Evolutionary conservation across 1,140 invertebrate genomes (phyloP).

Genomic region (Pectinophora gossypiella): DNA sequence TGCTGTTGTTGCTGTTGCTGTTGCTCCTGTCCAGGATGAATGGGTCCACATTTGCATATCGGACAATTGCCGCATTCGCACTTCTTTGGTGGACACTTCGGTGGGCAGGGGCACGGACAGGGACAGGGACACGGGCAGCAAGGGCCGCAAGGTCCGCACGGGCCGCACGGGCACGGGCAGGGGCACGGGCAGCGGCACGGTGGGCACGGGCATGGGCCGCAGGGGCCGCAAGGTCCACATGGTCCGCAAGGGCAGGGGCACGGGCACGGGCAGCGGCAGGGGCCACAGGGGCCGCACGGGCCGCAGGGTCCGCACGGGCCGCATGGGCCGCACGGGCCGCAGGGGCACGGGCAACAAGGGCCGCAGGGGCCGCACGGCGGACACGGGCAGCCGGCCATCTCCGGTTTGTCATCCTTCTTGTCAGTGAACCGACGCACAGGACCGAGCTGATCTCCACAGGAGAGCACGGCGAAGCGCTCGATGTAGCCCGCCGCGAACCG

Average conservation of each 20-base stretch:
- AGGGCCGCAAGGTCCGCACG: slow-evolving; percentile 11
- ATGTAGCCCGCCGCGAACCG: neutral
- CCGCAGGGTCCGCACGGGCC: slow-evolving; percentile 11
- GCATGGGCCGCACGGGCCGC: slow-evolving; percentile 12
- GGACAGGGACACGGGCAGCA: slow-evolving; percentile 69
- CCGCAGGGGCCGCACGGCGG: slow-evolving; percentile 8
- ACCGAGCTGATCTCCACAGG: neutral
- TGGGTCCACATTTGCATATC: slow-evolving; percentile 7
- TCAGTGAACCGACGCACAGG: neutral
- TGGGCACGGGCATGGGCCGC: slow-evolving; percentile 6
- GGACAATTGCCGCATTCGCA: slow-evolving; percentile 27
- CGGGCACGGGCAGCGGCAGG: neutral
- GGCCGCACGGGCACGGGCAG: slow-evolving; percentile 4
- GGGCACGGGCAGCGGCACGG: neutral
- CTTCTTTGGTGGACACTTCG: slow-evolving; percentile 28
- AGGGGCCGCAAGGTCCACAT: slow-evolving; percentile 10
- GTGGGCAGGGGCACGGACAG: slow-evolving; percentile 15
- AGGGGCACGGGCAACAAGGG: slow-evolving; percentile 10
- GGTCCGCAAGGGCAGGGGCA: slow-evolving; percentile 1
- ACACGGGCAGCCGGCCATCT: neutral
- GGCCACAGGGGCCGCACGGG: slow-evolving; percentile 9
- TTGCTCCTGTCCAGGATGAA: neutral
- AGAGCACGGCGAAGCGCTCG: neutral
- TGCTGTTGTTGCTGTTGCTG: slow-evolving; percentile 15
- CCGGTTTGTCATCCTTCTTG: neutral